Base-by-base conservation (phyloP, 53 echinoderm and acorn worm species). In the Holothuria scabra region DNA sequence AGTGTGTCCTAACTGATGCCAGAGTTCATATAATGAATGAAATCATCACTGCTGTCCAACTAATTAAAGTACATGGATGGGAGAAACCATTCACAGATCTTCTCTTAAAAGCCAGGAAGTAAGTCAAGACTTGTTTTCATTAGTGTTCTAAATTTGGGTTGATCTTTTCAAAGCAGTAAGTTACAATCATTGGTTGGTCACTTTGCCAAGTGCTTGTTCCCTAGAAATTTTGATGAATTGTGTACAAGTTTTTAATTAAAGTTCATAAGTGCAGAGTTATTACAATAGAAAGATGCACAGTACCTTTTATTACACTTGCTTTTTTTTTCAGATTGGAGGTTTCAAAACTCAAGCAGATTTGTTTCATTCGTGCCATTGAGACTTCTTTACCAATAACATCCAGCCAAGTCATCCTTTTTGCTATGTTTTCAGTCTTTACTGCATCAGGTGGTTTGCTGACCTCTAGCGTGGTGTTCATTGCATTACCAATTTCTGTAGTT, bases 31-130 rank as follows among this genome's bases (percentile, higher is more conserved):
- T 95, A 44, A 93, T 95, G 93, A 95, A 93, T 32, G 95, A 95
- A 59, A 89, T 95, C 33, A 95, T 95, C 86, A 84, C 91, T 0
- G 95, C 93, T 48, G 93, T 95, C 71, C 83, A 87, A 32, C 87
- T 93, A 41, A 91, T 95, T 84, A 95, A 95, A 71, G 93, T 95
- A 7, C 93, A 95, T 29, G 89, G 88, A 8, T 95, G 93, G 95
- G 95, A 95, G 81, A 75, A 75, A 21, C 87, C 93, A 9, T 95
- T 95, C 56, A 83, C 82, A 34, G 69, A 93, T 8, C 84, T 91
- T 0, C 89, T 93, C 19, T 76, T 55, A 38, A 52, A 80, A 87
- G 81, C 91, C 24, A 82, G 95, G 81, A 95, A 88, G 95, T 93
- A 74, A 46, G 90, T 29, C 4, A 2, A 28, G 18, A 82, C 66